Base-by-base conservation (phyloP, 2,888 invertebrate genomes). In the Cosmia pyralina region DNA sequence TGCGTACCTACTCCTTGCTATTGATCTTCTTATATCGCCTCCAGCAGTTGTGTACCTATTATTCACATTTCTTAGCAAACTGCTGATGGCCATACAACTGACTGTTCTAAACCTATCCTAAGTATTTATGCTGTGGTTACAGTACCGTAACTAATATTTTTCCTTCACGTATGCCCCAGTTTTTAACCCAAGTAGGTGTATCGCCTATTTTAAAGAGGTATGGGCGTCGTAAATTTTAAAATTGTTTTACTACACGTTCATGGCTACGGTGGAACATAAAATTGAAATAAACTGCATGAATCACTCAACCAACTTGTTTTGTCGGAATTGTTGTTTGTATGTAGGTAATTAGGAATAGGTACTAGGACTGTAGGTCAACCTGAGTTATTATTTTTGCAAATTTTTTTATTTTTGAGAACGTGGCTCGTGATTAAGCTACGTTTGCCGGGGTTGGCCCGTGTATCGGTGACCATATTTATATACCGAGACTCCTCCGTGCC, bases 101-200 rank as follows among this genome's bases (percentile, higher is more conserved):
- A 66, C 69, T 76, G 74, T 48, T 65, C 68, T 69, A 60, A 58
- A 44, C 48, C 22, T 66, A 81, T 75, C 78, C 79, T 55, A 74
- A 80, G 69, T 88, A 88, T 92, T 92, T 91, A 92, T 87, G 81
- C 80, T 81, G 85, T 70, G 86, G 88, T 82, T 74, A 75, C 52
- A 83, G 77, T 85, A 85, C 82, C 83, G 89, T 88, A 28, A 1
- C 28, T 28, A 87, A 89, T 86, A 87, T 83, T 89, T 87, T 90
- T 91, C 85, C 85, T 87, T 88, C 82, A 88, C 88, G 82, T 85
- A 75, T 92, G 93, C 91, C 94, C 94, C 79, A 92, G 84, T 90
- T 93, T 88, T 85, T 84, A 82, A 88, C 83, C 86, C 55, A 22
- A 87, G 86, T 89, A 90, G n/a, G n/a, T n/a, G n/a, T 89, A 89